Conservation (phyloP, 2,888 invertebrate genomes). For the Laspeyria flexula region DNA sequence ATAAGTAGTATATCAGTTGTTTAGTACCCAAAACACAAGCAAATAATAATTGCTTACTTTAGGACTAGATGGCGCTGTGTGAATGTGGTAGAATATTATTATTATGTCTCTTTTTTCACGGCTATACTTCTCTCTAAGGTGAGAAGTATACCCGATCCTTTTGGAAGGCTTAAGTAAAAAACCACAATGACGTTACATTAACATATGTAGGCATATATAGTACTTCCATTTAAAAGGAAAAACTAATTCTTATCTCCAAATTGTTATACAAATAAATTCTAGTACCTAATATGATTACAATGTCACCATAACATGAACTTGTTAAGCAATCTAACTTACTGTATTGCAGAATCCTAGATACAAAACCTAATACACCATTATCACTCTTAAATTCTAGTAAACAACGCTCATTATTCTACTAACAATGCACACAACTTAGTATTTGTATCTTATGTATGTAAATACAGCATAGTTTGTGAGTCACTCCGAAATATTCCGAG, state of each 20-base stretch:
- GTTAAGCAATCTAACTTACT: constrained; percentile 29
- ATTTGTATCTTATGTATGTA: constrained; percentile 39
- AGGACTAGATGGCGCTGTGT: too few relatives aligned
- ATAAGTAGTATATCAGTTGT: too few relatives aligned
- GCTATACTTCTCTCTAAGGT: too few relatives aligned
- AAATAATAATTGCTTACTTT: too few relatives aligned
- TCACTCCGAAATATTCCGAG: constrained; percentile 57
- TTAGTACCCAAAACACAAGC: too few relatives aligned
- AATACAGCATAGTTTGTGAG: constrained; percentile 48
- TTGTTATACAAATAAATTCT: constrained; percentile 38
- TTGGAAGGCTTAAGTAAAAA: too few relatives aligned
- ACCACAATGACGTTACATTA: too few relatives aligned
- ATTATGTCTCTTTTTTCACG: too few relatives aligned
- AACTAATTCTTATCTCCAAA: constrained; percentile 36
- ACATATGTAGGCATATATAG: not conserved
- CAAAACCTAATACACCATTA: constrained; percentile 17
- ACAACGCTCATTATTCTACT: constrained; percentile 1
- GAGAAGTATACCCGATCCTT: too few relatives aligned
- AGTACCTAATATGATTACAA: constrained; percentile 41
- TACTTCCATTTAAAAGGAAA: constrained; percentile 17
- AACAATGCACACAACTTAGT: constrained; percentile 30
- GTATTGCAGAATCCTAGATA: constrained; percentile 12
- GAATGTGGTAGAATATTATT: too few relatives aligned
- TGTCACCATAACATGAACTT: constrained; percentile 36
- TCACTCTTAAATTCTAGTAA: too few relatives aligned